A percentile compares a stretch with the other conserved stretches of the same genome.
These are phyloP conservation scores for Thunnus maccoyii DNA, from an alignment of 2,113 vertebrate species.

Conservation along the genomic window DNA sequence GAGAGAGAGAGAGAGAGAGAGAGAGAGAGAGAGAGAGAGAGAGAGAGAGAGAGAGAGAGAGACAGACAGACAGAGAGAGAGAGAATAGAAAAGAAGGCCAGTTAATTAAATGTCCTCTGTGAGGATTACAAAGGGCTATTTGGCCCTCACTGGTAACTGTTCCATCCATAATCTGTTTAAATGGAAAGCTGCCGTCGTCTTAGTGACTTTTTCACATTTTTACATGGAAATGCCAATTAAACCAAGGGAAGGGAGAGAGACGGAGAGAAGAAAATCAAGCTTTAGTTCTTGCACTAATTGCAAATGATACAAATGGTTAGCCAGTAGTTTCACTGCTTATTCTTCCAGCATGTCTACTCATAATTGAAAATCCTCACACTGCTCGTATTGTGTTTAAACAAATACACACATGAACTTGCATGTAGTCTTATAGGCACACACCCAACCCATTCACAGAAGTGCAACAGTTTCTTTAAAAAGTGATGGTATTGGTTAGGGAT, in stretches of 20 bases:
- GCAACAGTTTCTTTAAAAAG: conserved; percentile 17
- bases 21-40: not conserved
- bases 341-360: conserved; percentile 56
- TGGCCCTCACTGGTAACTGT: conserved; percentile 73
- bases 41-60: not conserved
- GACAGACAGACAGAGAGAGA: conserved; percentile 4
- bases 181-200: conserved; percentile 63
- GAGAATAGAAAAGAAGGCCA: conserved; percentile 42
- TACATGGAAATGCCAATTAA: conserved; percentile 77
- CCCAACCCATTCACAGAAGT: conserved; percentile 1
- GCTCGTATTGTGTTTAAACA: conserved; percentile 58
- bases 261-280: conserved; percentile 20
- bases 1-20: not conserved
- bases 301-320: conserved; percentile 76
- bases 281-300: conserved; percentile 75
- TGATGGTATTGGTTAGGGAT: not conserved
- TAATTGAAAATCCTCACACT: conserved; percentile 66
- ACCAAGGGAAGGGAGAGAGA: conserved; percentile 26
- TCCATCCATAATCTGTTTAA: conserved; percentile 79
- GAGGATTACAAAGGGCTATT: conserved; percentile 81
- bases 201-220: conserved; percentile 71
- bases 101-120: conserved; percentile 84
- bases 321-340: conserved; percentile 57
- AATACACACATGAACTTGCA: conserved; percentile 22
- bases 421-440: not conserved